These are phyloP conservation scores for Sparus aurata DNA, from an alignment of 2,797 vertebrate species.

Conservation along the genomic window DNA sequence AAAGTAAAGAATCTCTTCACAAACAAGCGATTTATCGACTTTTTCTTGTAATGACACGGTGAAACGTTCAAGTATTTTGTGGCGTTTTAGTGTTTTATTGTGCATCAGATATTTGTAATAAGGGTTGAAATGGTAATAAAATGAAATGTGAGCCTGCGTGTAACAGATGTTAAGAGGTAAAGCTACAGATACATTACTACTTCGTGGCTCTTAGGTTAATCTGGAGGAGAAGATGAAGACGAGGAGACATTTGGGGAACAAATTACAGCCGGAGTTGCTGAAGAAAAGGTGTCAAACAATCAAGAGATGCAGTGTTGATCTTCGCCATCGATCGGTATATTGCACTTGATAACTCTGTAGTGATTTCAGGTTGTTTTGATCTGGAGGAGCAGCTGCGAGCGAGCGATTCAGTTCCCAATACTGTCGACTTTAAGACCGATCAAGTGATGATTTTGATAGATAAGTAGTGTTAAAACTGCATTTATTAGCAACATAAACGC, in stretches of 20 bases:
- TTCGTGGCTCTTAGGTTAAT: conserved; percentile 23
- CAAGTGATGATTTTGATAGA: background rate
- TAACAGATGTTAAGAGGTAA: background rate
- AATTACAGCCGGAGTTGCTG: conserved; percentile 1
- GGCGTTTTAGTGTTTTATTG: background rate
- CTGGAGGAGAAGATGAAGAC: background rate
- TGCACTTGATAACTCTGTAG: conserved; percentile 82
- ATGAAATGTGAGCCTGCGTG: background rate
- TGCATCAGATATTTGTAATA: background rate
- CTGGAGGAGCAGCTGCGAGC: conserved; percentile 46
- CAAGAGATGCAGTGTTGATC: conserved; percentile 55
- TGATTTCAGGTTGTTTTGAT: conserved; percentile 63
- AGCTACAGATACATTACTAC: conserved; percentile 56
- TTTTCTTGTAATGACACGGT: background rate
- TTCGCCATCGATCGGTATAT: conserved; percentile 74
- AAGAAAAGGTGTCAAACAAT: conserved; percentile 9
- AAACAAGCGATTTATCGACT: conserved; percentile 30
- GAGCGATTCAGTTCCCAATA: conserved; percentile 32
- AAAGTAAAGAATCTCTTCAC: background rate
- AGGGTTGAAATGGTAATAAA: background rate
- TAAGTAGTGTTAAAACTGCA: conserved; percentile 63
- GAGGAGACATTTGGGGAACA: background rate
- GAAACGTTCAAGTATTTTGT: conserved; percentile 18
- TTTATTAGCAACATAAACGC: conserved; percentile 30
- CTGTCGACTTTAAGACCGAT: conserved; percentile 9